Conservation (phyloP, 2,888 invertebrate species). For the Carpatolechia fugitivella region DNA sequence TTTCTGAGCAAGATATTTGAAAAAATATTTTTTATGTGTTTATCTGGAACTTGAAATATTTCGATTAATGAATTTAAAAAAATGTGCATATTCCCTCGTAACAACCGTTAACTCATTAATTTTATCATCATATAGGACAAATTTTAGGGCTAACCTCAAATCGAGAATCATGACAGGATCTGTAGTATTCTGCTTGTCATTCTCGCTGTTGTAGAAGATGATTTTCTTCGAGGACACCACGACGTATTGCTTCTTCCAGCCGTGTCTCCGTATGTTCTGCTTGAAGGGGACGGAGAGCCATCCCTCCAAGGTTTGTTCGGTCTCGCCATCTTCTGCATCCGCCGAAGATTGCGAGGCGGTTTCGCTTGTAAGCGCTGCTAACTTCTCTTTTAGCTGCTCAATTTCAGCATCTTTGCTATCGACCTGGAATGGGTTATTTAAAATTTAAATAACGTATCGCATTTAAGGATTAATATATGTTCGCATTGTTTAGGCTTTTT, state of each 20-base stretch:
- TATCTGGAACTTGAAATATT: too few species aligned
- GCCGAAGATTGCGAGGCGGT: constrained; percentile 95
- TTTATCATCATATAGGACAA: too few species aligned
- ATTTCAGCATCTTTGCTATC: constrained; percentile 98
- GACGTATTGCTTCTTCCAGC: constrained; percentile 98
- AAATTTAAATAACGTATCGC: too few species aligned
- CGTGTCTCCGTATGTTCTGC: constrained; percentile 96
- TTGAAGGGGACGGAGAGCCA: constrained; percentile 97
- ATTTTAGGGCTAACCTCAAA: constrained; percentile 85
- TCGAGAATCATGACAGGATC: constrained; percentile 97
- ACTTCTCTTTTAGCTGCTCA: constrained; percentile 92
- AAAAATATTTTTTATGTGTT: too few species aligned
- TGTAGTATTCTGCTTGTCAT: constrained; percentile 94
- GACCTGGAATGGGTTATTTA: constrained; percentile 58
- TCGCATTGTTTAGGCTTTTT: too few species aligned
- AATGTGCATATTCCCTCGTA: too few species aligned
- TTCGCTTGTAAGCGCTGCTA: constrained; percentile 89
- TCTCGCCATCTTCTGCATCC: constrained; percentile 90
- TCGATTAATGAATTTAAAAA: too few species aligned
- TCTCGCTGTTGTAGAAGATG: constrained; percentile 97
- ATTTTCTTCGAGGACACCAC: constrained; percentile 98
- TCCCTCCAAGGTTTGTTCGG: constrained; percentile 92
- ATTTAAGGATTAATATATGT: too few species aligned
- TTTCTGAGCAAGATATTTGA: too few species aligned
- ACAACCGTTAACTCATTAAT: too few species aligned